Base-by-base conservation (phyloP, 2,113 vertebrate species). In the Reinhardtius hippoglossoides region DNA sequence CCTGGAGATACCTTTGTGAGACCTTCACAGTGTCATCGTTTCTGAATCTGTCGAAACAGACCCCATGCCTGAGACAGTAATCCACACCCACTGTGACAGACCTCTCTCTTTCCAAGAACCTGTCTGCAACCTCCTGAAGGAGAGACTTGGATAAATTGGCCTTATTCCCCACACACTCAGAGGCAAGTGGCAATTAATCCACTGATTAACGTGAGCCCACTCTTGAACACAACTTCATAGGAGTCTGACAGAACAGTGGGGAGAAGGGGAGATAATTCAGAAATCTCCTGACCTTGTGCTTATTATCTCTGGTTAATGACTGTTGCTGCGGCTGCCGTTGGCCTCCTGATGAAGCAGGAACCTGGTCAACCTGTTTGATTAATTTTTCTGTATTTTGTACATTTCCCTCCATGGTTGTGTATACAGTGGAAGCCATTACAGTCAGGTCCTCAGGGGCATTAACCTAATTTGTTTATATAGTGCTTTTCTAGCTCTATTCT, bases 181-280 rank as follows among this genome's bases (percentile, higher is more conserved):
- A 84, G 86, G 90, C 91, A 91, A 93, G 89, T 90, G 89, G 93
- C 93, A 94, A 95, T 94, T 95, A 94, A 89, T 88, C 48, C 75
- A 74, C 90, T 94, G 93, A 95, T 95, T 91, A 95, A 92, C 84
- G 88, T 42, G 82, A 89, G 90, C 59, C 84, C 44, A 79, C 90
- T 86, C 92, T 91, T 24, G 67, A 89, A 89, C 87, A 92, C 89
- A 92, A 87, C 93, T 92, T 91, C 83, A 87, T 86, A 82, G 85
- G 84, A 77, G 90, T 71, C 71, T 82, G 87, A 87, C 76, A 74
- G 84, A 92, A 84, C 90, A 88, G 89, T 75, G 76, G 90, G 87
- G 81, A 88, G 83, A 90, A 81, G 81, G 88, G 76, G 82, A 84
- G 88, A 90, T 93, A 83, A 89, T 92, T 92, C 88, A 78, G 79